Evolutionary conservation across 2,888 invertebrate genomes (phyloP).

Genomic region (Aspidiotus destructor): DNA sequence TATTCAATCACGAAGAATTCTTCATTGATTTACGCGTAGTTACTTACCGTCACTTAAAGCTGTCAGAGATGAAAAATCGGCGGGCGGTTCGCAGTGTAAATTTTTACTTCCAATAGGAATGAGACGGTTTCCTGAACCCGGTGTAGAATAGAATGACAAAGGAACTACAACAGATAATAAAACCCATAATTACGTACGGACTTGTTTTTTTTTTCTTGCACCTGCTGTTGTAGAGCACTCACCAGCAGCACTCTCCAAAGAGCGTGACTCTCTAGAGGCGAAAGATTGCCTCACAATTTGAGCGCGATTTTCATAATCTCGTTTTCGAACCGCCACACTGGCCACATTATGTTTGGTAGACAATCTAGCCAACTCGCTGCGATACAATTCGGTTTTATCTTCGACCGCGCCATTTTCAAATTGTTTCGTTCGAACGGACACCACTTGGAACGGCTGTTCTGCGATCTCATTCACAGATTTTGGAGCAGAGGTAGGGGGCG

Average conservation of each 20-base stretch:
- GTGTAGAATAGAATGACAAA: not conserved
- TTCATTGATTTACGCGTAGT: too few relatives aligned
- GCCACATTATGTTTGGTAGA: constrained; percentile 60
- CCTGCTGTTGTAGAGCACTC: not conserved
- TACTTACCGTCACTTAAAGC: constrained; percentile 22
- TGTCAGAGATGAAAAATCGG: constrained; percentile 43
- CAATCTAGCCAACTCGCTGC: constrained; percentile 56
- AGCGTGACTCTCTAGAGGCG: constrained; percentile 47
- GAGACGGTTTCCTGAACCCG: constrained; percentile 61
- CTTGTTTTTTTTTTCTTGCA: not conserved
- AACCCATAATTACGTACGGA: not conserved
- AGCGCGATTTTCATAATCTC: constrained; percentile 58
- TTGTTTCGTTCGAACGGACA: constrained; percentile 62
- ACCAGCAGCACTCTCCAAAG: constrained; percentile 44
- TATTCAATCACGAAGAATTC: too few relatives aligned
- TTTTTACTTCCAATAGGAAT: constrained; percentile 69
- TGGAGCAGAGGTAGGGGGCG: constrained; percentile 36
- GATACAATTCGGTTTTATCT: constrained; percentile 52
- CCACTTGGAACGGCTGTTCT: constrained; percentile 47
- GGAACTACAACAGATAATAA: not conserved
- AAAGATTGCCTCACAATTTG: constrained; percentile 39
- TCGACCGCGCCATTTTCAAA: constrained; percentile 57
- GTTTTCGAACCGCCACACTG: constrained; percentile 61
- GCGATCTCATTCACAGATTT: not conserved
- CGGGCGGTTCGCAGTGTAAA: constrained; percentile 66